Evolutionary conservation across 2,113 vertebrate genomes (phyloP), one percentile per base, ranked within the genome.

Genomic region (Gymnarchus niloticus): DNA sequence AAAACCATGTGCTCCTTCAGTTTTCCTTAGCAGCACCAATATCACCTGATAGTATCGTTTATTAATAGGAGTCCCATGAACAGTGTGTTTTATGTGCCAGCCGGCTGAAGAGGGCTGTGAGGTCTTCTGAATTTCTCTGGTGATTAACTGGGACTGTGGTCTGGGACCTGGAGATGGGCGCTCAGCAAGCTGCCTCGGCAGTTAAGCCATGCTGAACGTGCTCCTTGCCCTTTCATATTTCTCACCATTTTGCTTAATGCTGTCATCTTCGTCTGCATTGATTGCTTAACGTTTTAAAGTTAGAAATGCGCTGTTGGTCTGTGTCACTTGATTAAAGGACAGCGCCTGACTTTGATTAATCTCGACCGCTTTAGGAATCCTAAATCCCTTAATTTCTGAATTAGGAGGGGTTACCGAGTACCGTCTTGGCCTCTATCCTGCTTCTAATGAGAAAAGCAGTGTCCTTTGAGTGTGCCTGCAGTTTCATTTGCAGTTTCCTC

Each of bases 141-240:
- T 85, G 85, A 86, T 44, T 90, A 88, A 89, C 65, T 87, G 86
- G 88, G 82, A 86, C 87, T 89, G 80, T 91, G 23, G 86, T 89
- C 88, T 87, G 90, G 73, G 61, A 84, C 87, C 90, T 84, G 44
- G 89, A 89, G 89, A 91, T 85, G 56, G 89, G 89, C 83, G 87
- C 88, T 89, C 61, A 87, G 65, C 80, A 87, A 85, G 81, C 57
- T 78, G 57, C 80, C 49, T 48, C 54, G 76, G 44, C 77, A 88
- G 37, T 89, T 87, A 90, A 87, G 76, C 81, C 56, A 28, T 56
- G 52, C 54, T 59, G 54, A 80, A 81, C 81, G 59, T 54, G 28
- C 51, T 81, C 33, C 44, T 41, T 59, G 61, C 65, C 14, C 85
- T 59, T 49, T 46, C 77, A n/a, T 19, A 81, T 81, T 33, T 33